Evolutionary conservation across 92 coral and sea anemone species (phyloP).

Genomic region (Hydrozoanthus gracilis): DNA sequence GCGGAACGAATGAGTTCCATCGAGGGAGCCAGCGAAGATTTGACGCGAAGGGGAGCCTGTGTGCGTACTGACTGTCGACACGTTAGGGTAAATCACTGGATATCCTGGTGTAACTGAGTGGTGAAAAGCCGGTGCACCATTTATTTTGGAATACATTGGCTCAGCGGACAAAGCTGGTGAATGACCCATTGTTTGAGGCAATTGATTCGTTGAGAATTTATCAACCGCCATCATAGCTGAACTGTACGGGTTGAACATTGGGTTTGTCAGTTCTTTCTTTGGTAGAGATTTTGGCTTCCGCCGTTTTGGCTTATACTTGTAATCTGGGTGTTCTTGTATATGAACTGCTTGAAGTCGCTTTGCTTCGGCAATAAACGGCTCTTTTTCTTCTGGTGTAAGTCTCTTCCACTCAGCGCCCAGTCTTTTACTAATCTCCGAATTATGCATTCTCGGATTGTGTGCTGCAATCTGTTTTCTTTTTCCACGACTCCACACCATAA

Average conservation of each 20-base stretch:
- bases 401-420: conserved; percentile 99
- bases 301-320: conserved; percentile 98
- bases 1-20: conserved; percentile 89
- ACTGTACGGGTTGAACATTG: conserved; percentile 94
- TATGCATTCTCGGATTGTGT: conserved; percentile 98
- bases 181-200: conserved; percentile 98
- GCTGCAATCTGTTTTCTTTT: conserved; percentile 99
- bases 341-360: conserved; percentile 98
- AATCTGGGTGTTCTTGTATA: conserved; percentile 98
- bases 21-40: conserved; percentile 84
- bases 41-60: conserved; percentile 86
- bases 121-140: conserved; percentile 93
- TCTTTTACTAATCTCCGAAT: conserved; percentile 98
- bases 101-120: conserved; percentile 91
- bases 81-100: conserved; percentile 94
- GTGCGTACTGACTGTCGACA: conserved; percentile 79
- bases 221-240: conserved; percentile 97
- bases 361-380: conserved; percentile 99
- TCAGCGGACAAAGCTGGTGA: conserved; percentile 95
- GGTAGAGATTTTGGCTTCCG: conserved; percentile 97
- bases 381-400: conserved; percentile 95
- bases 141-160: conserved; percentile 98
- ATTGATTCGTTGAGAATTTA: conserved; percentile 95
- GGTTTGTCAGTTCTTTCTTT: conserved; percentile 89
- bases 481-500: conserved; percentile 99